Evolutionary conservation across 2,888 invertebrate species (phyloP), one percentile per base, ranked within the genome.

Genomic region (Lithophane semibrunnea): DNA sequence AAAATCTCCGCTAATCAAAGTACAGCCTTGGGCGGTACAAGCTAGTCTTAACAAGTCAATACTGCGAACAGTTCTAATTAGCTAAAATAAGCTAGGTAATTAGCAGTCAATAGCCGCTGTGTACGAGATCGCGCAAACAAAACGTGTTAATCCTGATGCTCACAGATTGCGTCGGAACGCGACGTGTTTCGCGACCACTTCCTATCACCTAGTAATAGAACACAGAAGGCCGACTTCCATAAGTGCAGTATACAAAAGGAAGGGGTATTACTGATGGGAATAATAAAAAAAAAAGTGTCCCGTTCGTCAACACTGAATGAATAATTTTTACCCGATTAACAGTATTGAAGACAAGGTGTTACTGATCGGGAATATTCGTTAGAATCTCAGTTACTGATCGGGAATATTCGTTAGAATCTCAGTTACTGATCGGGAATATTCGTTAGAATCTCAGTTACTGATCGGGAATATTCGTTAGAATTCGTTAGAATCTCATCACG

Each of bases 71-170:
- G 61, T 42, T 64, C 49, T 67, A 54, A 85, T 67, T 73, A 67
- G 67, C 56, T 65, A 69, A 77, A 64, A 37, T 65, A 76, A 69
- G 37, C 72, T 42, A 66, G 69, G 79, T 83, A 80, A 87, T 87
- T 85, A 86, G 77, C 76, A 86, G 79, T 78, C 81, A 75, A 83
- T 85, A 79, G 80, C 70, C 65, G 67, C 56, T 37, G 73, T 70
- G 54, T n/a, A 78, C 61, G 70, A 72, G 65, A 79, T 65, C 61
- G 56, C 74, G 42, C 52, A 42, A 82, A 86, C 70, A 70, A 80
- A 85, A 73, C 73, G 77, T 80, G 70, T 77, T 80, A 77, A 85
- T 86, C 84, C 70, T 75, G 61, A 80, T 64, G 60, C 72, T 63
- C 69, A 13, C 68, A 77, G 69, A 84, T 80, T 77, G 71, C 77